phyloP scores from a whole-genome alignment of 2,113 vertebrate species.

The Ceyx margarethae region DNA sequence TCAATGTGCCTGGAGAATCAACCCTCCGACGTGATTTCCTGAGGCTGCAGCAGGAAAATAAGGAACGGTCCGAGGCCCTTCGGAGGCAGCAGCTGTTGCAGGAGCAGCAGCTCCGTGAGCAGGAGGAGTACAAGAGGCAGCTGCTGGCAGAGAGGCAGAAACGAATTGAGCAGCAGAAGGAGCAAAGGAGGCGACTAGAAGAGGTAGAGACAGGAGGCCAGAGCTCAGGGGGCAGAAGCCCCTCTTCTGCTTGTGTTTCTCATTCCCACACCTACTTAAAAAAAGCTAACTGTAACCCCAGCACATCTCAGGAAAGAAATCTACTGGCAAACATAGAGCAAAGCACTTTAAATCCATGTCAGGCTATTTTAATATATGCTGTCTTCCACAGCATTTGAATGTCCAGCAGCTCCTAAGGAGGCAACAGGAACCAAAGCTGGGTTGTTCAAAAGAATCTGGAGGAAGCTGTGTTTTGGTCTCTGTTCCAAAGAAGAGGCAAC shows the following conservation, averaged over 20 bases:
- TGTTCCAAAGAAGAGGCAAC: not conserved
- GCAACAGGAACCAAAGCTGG: not conserved
- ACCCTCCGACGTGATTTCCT: slow-evolving; percentile 96
- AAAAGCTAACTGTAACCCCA: not conserved
- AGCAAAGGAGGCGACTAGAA: slow-evolving; percentile 91
- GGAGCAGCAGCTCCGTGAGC: slow-evolving; percentile 95
- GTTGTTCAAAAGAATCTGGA: not conserved
- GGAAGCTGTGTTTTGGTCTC: not conserved
- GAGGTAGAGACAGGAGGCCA: slow-evolving; percentile 79
- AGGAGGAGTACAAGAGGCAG: slow-evolving; percentile 97
- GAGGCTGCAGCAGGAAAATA: slow-evolving; percentile 98
- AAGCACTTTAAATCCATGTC: not conserved
- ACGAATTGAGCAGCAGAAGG: slow-evolving; percentile 96
- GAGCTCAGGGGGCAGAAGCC: not conserved
- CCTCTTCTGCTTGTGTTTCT: not conserved
- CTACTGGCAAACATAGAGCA: not conserved
- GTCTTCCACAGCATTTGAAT: not conserved
- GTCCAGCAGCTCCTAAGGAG: not conserved
- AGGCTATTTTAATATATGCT: not conserved
- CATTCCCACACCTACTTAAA: not conserved
- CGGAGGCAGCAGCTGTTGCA: slow-evolving; percentile 94
- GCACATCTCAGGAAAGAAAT: not conserved
- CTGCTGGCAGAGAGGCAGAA: slow-evolving; percentile 95
- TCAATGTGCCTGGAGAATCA: slow-evolving; percentile 97
- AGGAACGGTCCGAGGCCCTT: slow-evolving; percentile 95